Base-by-base conservation (phyloP, 2,888 invertebrate genomes). In the Eupithecia exiguata region DNA sequence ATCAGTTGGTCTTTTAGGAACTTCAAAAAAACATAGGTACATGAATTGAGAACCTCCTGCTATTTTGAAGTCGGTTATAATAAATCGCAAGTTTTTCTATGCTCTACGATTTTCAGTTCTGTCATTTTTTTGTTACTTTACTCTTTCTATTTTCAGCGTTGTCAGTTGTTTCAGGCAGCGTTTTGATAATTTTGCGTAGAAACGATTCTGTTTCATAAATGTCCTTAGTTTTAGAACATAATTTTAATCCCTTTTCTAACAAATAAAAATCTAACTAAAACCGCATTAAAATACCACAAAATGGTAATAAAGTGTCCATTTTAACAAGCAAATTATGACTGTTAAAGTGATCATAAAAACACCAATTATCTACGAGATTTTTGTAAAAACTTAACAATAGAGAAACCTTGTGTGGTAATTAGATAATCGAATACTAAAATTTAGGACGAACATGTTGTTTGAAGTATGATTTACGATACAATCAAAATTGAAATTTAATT, bases 371-470 rank as follows among this genome's bases (percentile, higher is more conserved):
- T 21, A 61, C 49, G 30, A 58, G 61, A 68, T 70, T 62, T 30
- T 46, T 65, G 67, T 76, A 71, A 76, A 76, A 73, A 76, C 14
- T 10, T 49, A 62, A 76, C 76, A 76, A 76, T 76, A 74, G 76
- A 76, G 71, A 76, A 70, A 79, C 79, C 79, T 81, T 78, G 71
- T 72, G 71, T 65, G 40, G 70, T 84, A 83, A 84, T 85, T 86
- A 81, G 80, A 84, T 85, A 83, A 85, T 85, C 84, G 81, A 84
- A 82, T 81, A 83, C 80, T 78, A 82, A 80, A 81, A 86, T 87
- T 84, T 83, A 84, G 85, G 82, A 82, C 83, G 80, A 82, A 79
- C 77, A 79, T 78, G 70, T 78, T 76, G 69, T 25, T 58, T 75
- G 76, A 78, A 72, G 62, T 76, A 72, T 61, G 43, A 74, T 71